Evolutionary conservation across 2,113 vertebrate genomes (phyloP).

Genomic region (Opisthocomus hoazin): DNA sequence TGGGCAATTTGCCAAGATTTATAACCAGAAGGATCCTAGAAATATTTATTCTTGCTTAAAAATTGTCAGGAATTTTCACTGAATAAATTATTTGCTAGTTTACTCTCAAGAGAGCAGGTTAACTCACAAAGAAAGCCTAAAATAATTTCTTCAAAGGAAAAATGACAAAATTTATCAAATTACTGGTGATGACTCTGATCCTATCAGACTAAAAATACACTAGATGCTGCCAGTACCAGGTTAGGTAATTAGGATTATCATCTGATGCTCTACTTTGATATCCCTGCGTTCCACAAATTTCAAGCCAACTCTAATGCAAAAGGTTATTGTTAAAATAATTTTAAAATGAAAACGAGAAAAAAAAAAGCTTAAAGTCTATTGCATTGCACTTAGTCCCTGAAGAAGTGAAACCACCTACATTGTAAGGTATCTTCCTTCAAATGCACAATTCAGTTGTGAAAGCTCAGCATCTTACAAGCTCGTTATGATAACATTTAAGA

Average conservation of each 20-base stretch:
- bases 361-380: neutral
- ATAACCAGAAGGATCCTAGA: neutral
- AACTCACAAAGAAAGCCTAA: neutral
- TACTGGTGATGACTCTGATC: neutral
- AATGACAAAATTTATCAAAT: neutral
- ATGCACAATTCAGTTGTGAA: neutral
- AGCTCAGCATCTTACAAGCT: neutral
- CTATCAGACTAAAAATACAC: neutral
- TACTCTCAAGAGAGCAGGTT: neutral
- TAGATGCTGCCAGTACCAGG: neutral
- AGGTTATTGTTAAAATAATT: neutral
- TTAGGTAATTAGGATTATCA: neutral
- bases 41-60: neutral
- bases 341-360: neutral
- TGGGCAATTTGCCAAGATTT: neutral
- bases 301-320: neutral
- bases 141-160: slow-evolving; percentile 1
- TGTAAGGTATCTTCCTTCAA: neutral
- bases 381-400: neutral
- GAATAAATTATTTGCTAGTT: neutral
- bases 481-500: neutral
- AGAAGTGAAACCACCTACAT: neutral
- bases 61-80: neutral
- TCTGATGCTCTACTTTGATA: neutral
- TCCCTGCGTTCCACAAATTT: neutral